Percentiles rank a stretch among this genome's conserved stretches.
phyloP scores from a whole-genome alignment of 30 jellyfish, hydroid and myxozoan genomes.

The Sanderia malayensis region DNA sequence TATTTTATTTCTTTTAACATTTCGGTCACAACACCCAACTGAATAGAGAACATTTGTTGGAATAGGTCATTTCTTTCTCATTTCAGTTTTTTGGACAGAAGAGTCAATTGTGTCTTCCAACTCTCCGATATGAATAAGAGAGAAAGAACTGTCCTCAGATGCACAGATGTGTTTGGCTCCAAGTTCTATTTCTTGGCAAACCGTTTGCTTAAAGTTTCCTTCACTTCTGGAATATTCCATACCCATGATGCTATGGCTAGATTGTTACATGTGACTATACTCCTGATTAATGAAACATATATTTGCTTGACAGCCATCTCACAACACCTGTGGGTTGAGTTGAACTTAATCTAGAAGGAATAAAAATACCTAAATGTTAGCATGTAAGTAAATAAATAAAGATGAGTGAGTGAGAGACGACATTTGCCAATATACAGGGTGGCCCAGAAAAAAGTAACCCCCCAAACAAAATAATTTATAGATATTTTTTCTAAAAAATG shows the following conservation, averaged over 20 bases:
- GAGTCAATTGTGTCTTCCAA: not conserved
- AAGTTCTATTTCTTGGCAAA: slow-evolving; percentile 19
- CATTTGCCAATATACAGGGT: too few relatives aligned
- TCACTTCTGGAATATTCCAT: slow-evolving; percentile 18
- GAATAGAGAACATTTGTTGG: too few relatives aligned
- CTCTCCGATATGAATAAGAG: not conserved
- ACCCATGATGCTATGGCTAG: slow-evolving; percentile 7
- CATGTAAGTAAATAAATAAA: too few relatives aligned
- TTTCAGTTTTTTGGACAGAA: not conserved
- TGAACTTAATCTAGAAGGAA: slow-evolving; percentile 13
- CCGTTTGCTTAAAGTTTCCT: slow-evolving; percentile 3
- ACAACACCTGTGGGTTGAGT: slow-evolving; percentile 13
- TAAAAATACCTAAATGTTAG: too few relatives aligned
- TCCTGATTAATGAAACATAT: not conserved
- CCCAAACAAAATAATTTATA: too few relatives aligned
- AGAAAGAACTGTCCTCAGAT: not conserved
- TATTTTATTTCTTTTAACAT: not conserved
- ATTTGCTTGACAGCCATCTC: slow-evolving; percentile 6
- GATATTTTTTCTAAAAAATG: too few relatives aligned
- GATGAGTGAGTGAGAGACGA: too few relatives aligned
- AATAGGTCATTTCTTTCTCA: too few relatives aligned
- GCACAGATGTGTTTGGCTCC: slow-evolving; percentile 3
- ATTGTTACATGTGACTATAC: slow-evolving; percentile 11
- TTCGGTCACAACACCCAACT: not conserved
- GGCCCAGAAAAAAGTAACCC: too few relatives aligned